These are phyloP conservation scores for Danio aesculapii DNA, from an alignment of 2,797 vertebrate genomes.

Conservation along the genomic window DNA sequence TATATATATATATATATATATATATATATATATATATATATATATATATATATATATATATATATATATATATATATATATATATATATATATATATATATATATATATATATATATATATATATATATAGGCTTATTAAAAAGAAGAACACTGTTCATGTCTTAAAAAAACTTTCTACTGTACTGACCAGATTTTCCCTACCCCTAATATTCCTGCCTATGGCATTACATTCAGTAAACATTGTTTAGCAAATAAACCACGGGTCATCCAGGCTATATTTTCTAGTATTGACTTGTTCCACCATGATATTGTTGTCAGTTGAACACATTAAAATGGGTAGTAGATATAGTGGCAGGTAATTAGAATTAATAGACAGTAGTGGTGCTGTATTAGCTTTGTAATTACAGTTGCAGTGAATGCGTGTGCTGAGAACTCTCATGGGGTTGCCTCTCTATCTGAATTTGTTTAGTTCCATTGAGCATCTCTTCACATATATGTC, in stretches of 20 bases:
- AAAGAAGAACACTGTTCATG: neutral
- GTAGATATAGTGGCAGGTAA: slow-evolving; percentile 45
- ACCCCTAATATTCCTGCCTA: slow-evolving; percentile 3
- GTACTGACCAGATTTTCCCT: neutral
- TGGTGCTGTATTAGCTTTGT: slow-evolving; percentile 55
- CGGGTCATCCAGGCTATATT: neutral
- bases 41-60: too few species aligned
- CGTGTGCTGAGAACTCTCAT: slow-evolving; percentile 22
- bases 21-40: too few species aligned
- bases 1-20: too few species aligned
- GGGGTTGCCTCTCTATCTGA: neutral
- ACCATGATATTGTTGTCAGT: slow-evolving; percentile 29
- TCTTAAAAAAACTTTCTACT: neutral
- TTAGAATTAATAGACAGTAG: slow-evolving; percentile 58
- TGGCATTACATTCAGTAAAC: slow-evolving; percentile 15
- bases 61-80: too few species aligned
- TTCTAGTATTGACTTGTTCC: neutral
- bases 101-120: too few species aligned
- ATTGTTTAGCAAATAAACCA: slow-evolving; percentile 6
- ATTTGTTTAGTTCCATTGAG: slow-evolving; percentile 47
- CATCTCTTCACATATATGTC: slow-evolving; percentile 35
- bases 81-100: too few species aligned
- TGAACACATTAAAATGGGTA: slow-evolving; percentile 41
- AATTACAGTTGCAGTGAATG: slow-evolving; percentile 52
- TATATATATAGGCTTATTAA: too few species aligned